Base-by-base conservation (phyloP, 2,113 vertebrate species). In the Xyrauchen texanus region DNA sequence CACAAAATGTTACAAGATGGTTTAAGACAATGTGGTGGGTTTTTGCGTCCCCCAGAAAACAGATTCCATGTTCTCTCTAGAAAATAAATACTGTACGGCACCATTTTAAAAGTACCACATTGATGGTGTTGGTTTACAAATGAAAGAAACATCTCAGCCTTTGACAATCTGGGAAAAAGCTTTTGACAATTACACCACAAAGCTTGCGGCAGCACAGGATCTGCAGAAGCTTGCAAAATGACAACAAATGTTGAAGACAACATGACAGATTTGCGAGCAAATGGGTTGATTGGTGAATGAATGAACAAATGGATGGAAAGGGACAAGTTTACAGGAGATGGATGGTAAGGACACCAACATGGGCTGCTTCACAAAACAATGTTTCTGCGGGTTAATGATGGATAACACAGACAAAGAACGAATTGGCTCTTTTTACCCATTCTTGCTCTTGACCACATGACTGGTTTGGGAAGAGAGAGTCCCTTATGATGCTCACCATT, bases 401-500 rank as follows among this genome's bases (percentile, higher is more conserved):
- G 79, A 66, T 77, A 80, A 79, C 62, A 85, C 72, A 85, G 79
- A 85, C 51, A 73, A 4, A 60, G 68, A 52, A 85, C 69, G 75
- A 77, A 84, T 83, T 49, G 80, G 66, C 73, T 86, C 64, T 57
- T 84, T 82, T 86, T 93, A 92, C 91, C 92, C 83, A 86, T 88
- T 86, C 80, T 84, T 63, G 74, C 42, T 87, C 88, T 70, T 86
- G 85, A 83, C 91, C 90, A 90, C 51, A 87, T 51, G 80, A 87
- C 87, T 3, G 81, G 88, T 89, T 87, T 91, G 66, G 90, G 87
- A 0, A 81, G 84, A 82, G 86, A 86, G 61, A 88, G 16, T 83
- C 90, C 90, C 82, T 88, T 90, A 81, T 87, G 91, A 4, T 82
- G 90, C 45, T 91, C 86, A 81, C 91, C 86, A 6, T 91, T 89